Conservation (phyloP, 2,888 invertebrate species). For the Auanema sp. region DNA sequence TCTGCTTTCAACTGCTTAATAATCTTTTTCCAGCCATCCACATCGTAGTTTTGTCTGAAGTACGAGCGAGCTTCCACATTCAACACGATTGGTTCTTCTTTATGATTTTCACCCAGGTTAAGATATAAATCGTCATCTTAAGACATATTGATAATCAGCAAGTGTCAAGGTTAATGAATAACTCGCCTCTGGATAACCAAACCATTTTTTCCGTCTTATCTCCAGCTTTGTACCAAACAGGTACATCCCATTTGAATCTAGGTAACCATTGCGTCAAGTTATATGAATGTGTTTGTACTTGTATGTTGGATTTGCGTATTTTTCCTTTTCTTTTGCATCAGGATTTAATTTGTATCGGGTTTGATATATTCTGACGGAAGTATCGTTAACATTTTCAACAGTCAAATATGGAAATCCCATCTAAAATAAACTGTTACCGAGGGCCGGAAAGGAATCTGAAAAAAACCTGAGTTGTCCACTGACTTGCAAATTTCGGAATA, state of each 20-base stretch:
- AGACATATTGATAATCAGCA: no score
- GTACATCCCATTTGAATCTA: slow-evolving; percentile 60
- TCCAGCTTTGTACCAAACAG: slow-evolving; percentile 56
- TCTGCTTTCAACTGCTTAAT: slow-evolving; percentile 40
- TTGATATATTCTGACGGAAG: slow-evolving; percentile 42
- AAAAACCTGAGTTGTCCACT: slow-evolving; percentile 79
- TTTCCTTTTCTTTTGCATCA: slow-evolving; percentile 40
- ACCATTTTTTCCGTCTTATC: slow-evolving; percentile 34
- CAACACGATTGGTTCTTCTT: slow-evolving; percentile 39
- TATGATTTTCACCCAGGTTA: background rate
- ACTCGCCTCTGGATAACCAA: slow-evolving; percentile 47
- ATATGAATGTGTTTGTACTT: slow-evolving; percentile 20
- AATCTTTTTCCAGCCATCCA: slow-evolving; percentile 47
- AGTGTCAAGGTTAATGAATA: no score
- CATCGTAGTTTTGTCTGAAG: slow-evolving; percentile 60
- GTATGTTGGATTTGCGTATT: slow-evolving; percentile 48
- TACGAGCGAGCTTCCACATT: slow-evolving; percentile 58
- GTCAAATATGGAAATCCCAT: slow-evolving; percentile 51
- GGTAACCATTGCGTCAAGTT: slow-evolving; percentile 8
- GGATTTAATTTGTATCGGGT: slow-evolving; percentile 52
- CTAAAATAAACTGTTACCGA: slow-evolving; percentile 13
- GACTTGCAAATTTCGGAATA: slow-evolving; percentile 72
- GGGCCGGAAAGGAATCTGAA: background rate
- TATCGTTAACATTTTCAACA: slow-evolving; percentile 38
- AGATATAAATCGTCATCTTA: background rate